These are phyloP conservation scores for Coregonus clupeaformis DNA, from an alignment of 2,113 vertebrate genomes.

Conservation along the genomic window DNA sequence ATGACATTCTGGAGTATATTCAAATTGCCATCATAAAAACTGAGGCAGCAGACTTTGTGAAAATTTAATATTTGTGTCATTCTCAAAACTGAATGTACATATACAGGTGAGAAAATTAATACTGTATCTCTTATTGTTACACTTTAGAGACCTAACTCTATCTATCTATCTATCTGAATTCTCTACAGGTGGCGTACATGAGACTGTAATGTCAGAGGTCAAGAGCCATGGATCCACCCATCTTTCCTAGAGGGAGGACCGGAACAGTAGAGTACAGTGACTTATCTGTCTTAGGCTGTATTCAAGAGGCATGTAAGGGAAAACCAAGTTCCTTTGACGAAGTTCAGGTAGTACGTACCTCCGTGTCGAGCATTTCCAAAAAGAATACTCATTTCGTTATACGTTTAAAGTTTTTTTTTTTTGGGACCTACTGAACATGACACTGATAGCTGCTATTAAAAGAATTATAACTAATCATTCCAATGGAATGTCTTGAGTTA, in stretches of 20 bases:
- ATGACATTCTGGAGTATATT: no score
- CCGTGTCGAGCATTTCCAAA: no score
- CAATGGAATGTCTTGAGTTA: background rate
- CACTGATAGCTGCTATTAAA: background rate
- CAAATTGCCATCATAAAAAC: no score
- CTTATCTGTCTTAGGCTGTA: no score
- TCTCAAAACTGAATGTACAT: no score
- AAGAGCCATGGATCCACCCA: background rate
- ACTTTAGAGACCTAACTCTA: background rate
- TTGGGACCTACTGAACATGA: background rate
- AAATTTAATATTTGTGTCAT: no score
- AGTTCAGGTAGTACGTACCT: no score
- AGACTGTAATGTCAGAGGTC: conserved; percentile 53
- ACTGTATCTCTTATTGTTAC: background rate
- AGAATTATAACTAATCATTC: background rate
- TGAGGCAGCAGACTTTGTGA: no score
- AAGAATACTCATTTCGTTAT: no score
- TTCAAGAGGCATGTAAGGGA: background rate
- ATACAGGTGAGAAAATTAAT: background rate
- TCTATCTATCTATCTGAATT: conserved; percentile 7
- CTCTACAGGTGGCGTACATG: conserved; percentile 65
- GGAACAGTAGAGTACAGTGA: background rate
- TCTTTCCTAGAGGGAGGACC: background rate
- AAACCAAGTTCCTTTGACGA: no score
- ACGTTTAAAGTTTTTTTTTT: background rate